Evolutionary conservation across 1,140 invertebrate species (phyloP).

Genomic region (Cyphomyrmex costatus): DNA sequence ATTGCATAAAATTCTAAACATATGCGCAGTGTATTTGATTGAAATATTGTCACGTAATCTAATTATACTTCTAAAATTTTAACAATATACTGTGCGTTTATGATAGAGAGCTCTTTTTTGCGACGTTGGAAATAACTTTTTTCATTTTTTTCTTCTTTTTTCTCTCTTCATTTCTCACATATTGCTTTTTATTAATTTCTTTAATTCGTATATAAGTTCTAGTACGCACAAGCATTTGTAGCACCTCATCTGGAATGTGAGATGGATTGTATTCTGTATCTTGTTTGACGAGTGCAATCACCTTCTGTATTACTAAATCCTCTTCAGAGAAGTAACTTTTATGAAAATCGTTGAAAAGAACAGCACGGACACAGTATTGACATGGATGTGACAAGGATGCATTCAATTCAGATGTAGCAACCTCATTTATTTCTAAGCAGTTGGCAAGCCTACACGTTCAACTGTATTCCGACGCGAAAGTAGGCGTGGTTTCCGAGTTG

Average conservation of each 20-base stretch:
- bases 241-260: neutral
- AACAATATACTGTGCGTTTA: too few relatives aligned
- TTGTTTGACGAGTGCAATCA: neutral
- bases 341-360: neutral
- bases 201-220: neutral
- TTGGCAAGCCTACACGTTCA: too few relatives aligned
- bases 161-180: neutral
- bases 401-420: too few relatives aligned
- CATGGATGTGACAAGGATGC: too few relatives aligned
- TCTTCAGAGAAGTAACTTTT: neutral
- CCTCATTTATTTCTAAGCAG: too few relatives aligned
- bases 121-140: neutral
- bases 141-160: neutral
- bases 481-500: too few relatives aligned
- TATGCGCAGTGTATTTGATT: neutral
- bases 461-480: too few relatives aligned
- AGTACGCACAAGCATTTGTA: neutral
- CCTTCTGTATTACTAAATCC: constrained; percentile 1
- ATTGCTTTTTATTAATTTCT: neutral
- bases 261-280: neutral
- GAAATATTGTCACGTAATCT: neutral
- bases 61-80: neutral
- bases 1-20: neutral
- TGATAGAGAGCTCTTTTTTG: neutral
- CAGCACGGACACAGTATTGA: too few relatives aligned